Conservation (phyloP, 2,113 vertebrate genomes). For the Halcyon senegalensis region DNA sequence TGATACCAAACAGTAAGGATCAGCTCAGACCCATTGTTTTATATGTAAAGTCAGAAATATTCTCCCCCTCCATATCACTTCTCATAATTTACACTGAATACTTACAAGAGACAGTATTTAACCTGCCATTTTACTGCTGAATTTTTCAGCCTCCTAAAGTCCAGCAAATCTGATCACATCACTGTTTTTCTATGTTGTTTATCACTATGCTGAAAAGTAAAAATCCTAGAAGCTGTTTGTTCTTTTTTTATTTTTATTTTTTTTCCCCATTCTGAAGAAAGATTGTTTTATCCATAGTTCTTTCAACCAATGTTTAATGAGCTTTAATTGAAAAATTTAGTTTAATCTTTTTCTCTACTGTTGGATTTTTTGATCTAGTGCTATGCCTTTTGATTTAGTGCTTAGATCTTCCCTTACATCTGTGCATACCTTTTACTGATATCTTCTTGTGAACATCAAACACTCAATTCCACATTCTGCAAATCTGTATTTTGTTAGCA, state of each 20-base stretch:
- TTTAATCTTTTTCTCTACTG: not conserved
- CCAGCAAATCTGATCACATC: not conserved
- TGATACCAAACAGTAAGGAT: not conserved
- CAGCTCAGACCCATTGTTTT: not conserved
- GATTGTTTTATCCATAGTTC: not conserved
- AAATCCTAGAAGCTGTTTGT: not conserved
- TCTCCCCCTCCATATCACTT: not conserved
- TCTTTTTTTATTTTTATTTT: not conserved
- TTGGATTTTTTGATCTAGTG: not conserved
- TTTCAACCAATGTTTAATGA: not conserved
- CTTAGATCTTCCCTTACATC: not conserved
- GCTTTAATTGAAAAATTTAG: not conserved
- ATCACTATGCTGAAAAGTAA: not conserved
- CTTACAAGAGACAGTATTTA: not conserved
- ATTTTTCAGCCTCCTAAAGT: not conserved
- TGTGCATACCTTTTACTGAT: not conserved
- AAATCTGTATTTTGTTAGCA: not conserved
- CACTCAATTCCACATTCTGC: not conserved
- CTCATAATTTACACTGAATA: not conserved
- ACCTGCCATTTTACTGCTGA: not conserved
- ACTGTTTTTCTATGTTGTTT: not conserved
- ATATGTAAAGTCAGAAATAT: not conserved
- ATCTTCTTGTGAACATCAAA: not conserved
- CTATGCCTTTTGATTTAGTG: not conserved
- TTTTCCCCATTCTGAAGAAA: not conserved